Evolutionary conservation across 2,797 vertebrate species (phyloP), one percentile per base, ranked within the genome.

Genomic region (Hydrocynus forskahlii): DNA sequence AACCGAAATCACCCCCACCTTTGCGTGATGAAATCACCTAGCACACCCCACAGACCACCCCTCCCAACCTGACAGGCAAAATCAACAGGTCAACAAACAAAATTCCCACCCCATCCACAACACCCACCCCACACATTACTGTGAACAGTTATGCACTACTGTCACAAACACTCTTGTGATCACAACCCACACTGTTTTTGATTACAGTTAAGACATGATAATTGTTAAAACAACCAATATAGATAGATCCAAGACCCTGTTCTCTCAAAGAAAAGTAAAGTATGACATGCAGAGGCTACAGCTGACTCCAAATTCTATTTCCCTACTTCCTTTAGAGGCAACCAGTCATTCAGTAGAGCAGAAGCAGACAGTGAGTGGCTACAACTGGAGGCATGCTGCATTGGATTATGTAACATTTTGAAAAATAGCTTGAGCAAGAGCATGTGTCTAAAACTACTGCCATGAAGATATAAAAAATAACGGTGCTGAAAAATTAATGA

Each of bases 401-500:
- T 10, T 71, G 76, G 29, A 66, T 38, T 84, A 82, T 64, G 45
- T 50, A 82, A 82, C 25, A 45, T 48, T 73, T 78, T 52, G n/a
- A 71, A 50, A 60, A 66, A 66, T 38, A 66, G 29, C 63, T 38
- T 40, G 6, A 38, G 16, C 5, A 59, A 68, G 7, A 66, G 52
- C 63, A 1, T 55, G 25, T 75, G 45, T 80, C 1, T 25, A 70
- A 43, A 81, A 55, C 29, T 54, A n/a, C 52, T 63, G 52, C 50
- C 64, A 50, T 64, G 68, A 67, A 62, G 0, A 82, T 82, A 80
- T 85, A 79, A 84, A 77, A 87, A 88, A 4, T 14, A 40, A 40
- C 7, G 40, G 29, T 35, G 14, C 35, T 66, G 63, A 66, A 89
- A 48, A 80, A 89, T 86, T 83, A 79, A 91, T 83, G 85, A 89